Percentiles rank a stretch among this genome's conserved stretches.
Conservation (phyloP, 2,113 vertebrate genomes). For the Beaufortia kweichowensis region DNA sequence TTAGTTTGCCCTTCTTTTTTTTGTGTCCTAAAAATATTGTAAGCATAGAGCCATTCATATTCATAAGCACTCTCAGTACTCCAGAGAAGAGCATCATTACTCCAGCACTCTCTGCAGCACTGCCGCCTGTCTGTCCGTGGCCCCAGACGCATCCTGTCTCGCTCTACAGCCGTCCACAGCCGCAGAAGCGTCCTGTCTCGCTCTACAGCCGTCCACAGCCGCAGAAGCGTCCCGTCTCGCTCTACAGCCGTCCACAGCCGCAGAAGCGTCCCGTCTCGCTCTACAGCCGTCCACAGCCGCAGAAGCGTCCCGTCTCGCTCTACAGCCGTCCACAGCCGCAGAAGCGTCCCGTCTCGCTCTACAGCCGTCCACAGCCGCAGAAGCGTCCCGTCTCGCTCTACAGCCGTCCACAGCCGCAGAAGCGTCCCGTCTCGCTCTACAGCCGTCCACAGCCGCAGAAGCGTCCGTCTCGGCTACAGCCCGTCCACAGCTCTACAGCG, state of each 20-base stretch:
- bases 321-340: background rate
- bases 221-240: background rate
- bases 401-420: background rate
- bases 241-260: background rate
- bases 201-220: background rate
- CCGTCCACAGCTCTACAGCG: no score
- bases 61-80: conserved; percentile 2
- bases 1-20: no score
- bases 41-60: background rate
- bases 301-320: background rate
- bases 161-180: background rate
- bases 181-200: no score
- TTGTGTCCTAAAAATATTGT: no score
- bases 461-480: no score
- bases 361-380: no score
- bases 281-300: no score
- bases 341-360: background rate
- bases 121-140: background rate
- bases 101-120: background rate
- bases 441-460: no score
- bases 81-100: conserved; percentile 23
- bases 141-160: background rate
- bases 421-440: background rate
- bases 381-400: background rate
- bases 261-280: no score